Percentiles rank a stretch among this genome's conserved stretches.
Evolutionary conservation across 1,140 invertebrate genomes (phyloP).

Genomic region (Pristionchus pacificus): DNA sequence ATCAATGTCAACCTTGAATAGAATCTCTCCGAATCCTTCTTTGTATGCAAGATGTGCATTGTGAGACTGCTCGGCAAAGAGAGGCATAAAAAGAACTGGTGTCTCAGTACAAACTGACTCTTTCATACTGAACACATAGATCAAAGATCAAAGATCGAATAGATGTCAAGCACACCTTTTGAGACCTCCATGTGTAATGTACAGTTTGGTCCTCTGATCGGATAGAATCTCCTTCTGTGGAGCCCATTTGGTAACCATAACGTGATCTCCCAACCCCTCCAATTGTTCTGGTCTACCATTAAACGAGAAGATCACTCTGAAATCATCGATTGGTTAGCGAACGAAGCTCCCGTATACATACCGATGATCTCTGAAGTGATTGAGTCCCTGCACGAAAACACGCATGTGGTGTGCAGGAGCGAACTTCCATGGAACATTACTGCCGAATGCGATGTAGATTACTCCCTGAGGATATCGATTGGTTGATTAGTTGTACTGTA

Average conservation of each 20-base stretch:
- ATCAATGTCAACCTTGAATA: constrained; percentile 18
- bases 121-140: constrained; percentile 7
- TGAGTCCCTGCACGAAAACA: constrained; percentile 31
- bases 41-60: constrained; percentile 18
- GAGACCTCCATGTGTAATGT: constrained; percentile 47
- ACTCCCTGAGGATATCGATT: constrained; percentile 37
- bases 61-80: constrained; percentile 27
- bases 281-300: constrained; percentile 29
- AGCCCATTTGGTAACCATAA: constrained; percentile 36
- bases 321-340: not conserved
- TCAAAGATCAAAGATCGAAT: not conserved
- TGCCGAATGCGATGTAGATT: constrained; percentile 45
- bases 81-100: constrained; percentile 22
- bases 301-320: constrained; percentile 37
- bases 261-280: constrained; percentile 4
- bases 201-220: constrained; percentile 40
- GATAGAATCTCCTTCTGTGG: constrained; percentile 42
- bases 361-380: constrained; percentile 35
- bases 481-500: constrained; percentile 21
- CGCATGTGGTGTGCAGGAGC: constrained; percentile 36
- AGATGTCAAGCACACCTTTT: constrained; percentile 37
- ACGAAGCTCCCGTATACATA: not conserved
- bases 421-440: constrained; percentile 34
- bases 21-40: constrained; percentile 17
- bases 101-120: constrained; percentile 18